Base-by-base conservation (phyloP, 2,797 vertebrate species). In the Balearica regulorum region DNA sequence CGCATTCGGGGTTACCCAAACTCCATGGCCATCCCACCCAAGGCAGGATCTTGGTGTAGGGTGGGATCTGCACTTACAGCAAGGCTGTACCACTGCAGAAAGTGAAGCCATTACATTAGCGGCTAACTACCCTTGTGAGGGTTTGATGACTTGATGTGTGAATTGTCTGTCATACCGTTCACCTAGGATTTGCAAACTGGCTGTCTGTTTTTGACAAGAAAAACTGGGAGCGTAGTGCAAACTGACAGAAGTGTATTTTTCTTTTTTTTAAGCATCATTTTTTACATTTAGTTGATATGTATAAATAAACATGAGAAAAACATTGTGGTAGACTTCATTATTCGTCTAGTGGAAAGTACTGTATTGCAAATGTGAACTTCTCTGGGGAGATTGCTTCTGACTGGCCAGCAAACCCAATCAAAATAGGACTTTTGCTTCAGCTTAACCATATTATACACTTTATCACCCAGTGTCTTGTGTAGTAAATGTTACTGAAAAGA, bases 401-500 rank as follows among this genome's bases (percentile, higher is more conserved):
- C 88, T 84, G 79, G 46, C 21, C 72, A 81, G 58, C 53, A 86
- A 94, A 94, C 65, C 58, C n/a, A 82, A 86, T 92, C 60, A 90
- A 96, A 97, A 96, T 68, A 79, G 9, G 31, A 93, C 95, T 94
- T 96, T 96, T 96, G 87, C 89, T 97, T 94, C 91, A 87, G 88
- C 55, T 95, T 97, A 96, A 96, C 76, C 5, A n/a, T 96, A 96
- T 96, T 96, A 96, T 81, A 81, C 71, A 87, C 58, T 97, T 98
- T 97, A 97, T 97, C 82, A 89, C 90, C 80, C 94, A 91, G 83
- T 57, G 94, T 71, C 94, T 96, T 89, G 77, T 95, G 95, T 76
- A 97, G 93, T 98, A 98, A 97, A 97, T 96, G 95, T 88, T 97
- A 95, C 93, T 95, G 96, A 98, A 97, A 98, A 96, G 97, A 95